phyloP scores from a whole-genome alignment of 2,797 vertebrate genomes.

The Chanos chanos region DNA sequence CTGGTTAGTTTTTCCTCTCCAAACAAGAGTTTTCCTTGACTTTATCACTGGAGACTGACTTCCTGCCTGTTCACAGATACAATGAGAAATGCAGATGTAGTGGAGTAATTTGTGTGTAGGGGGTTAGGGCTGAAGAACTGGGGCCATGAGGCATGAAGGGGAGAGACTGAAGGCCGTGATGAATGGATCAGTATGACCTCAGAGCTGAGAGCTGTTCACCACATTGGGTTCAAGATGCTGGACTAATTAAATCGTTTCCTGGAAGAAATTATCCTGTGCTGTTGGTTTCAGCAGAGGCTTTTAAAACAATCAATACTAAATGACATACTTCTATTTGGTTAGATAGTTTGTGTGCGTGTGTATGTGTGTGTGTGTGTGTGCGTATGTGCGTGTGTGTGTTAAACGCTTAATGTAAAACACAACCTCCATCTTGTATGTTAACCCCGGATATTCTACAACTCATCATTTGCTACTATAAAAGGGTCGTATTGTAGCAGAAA shows the following conservation, averaged over 20 bases:
- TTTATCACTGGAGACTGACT: not conserved
- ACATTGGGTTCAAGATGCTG: conserved; percentile 46
- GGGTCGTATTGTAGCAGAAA: too few relatives aligned
- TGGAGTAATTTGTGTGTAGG: not conserved
- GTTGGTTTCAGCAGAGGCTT: not conserved
- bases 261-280: conserved; percentile 11
- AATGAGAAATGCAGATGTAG: conserved; percentile 18
- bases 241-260: conserved; percentile 53
- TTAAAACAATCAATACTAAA: too few relatives aligned
- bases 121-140: not conserved
- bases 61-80: not conserved
- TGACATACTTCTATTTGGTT: too few relatives aligned
- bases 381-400: too few relatives aligned
- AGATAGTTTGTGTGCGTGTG: too few relatives aligned
- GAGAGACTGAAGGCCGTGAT: conserved; percentile 19
- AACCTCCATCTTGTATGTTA: too few relatives aligned
- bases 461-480: too few relatives aligned
- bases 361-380: too few relatives aligned
- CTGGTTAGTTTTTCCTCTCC: not conserved
- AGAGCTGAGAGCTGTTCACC: conserved; percentile 50
- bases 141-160: conserved; percentile 22
- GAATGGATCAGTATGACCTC: conserved; percentile 50
- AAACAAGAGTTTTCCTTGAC: not conserved
- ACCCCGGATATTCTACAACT: too few relatives aligned
- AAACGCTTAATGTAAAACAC: too few relatives aligned